Evolutionary conservation across 2,113 vertebrate species (phyloP), one percentile per base, ranked within the genome.

Genomic region (Cebidichthys violaceus): DNA sequence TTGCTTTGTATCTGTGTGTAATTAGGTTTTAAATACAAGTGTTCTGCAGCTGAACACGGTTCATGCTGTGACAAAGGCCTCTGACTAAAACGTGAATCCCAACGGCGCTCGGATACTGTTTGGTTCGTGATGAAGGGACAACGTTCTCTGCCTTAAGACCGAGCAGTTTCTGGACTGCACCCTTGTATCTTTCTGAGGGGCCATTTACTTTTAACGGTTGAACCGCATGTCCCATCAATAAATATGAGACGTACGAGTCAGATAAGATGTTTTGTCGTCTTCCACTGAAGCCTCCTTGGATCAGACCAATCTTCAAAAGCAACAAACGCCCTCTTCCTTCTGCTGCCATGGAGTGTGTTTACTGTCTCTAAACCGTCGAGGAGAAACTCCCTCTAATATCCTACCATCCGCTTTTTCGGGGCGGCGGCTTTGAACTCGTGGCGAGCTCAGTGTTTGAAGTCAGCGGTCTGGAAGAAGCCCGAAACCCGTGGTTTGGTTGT

Each of bases 401-500:
- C 50, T 5, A 45, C 41, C 64, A 14, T 50, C 72, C 57, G 71
- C 64, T 50, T 45, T 27, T 50, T 33, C n/a, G n/a, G 47, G 68
- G 54, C n/a, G 50, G 65, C 9, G 0, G 43, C 60, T 77, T 75
- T 83, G 71, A 82, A 79, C 47, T 73, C n/a, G 55, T 50, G 87
- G 81, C 13, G 9, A 66, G 82, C 62, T 79, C 59, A 2, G 67
- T 1, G 77, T 87, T 83, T 90, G 82, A 87, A 80, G 88, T 87
- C 71, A 55, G 70, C 75, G 24, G 59, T 47, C 71, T 83, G 79
- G 82, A 70, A 74, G 69, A 52, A 29, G 57, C 59, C 67, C 31
- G 4, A 18, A 61, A 9, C 4, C 65, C 54, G 52, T 5, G 85
- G 86, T 72, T 70, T 54, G 64, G 67, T 65, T 6, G 45, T 17